Evolutionary conservation across 2,888 invertebrate species (phyloP).

Genomic region (Atherix ibis): DNA sequence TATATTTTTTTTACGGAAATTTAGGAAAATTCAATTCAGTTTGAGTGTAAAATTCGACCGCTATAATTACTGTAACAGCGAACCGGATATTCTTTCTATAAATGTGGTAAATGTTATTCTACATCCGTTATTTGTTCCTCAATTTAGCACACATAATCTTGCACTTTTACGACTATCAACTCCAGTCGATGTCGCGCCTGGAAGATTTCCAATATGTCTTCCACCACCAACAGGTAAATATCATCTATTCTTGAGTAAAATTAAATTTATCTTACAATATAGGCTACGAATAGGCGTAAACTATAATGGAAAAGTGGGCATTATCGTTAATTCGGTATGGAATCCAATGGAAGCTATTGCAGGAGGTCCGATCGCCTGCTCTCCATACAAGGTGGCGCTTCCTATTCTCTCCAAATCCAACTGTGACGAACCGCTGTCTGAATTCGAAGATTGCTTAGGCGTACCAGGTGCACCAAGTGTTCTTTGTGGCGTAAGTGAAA

Average conservation of each 20-base stretch:
- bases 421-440: background rate
- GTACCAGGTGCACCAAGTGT: background rate
- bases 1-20: background rate
- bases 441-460: constrained; percentile 1
- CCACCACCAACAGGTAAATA: constrained; percentile 35
- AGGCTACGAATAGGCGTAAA: constrained; percentile 3
- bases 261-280: background rate
- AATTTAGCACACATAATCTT: constrained; percentile 36
- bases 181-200: constrained; percentile 35
- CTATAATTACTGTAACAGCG: background rate
- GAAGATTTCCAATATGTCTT: constrained; percentile 41
- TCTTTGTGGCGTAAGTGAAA: constrained; percentile 33
- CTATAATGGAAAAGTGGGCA: constrained; percentile 7
- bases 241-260: too few species aligned
- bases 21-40: background rate
- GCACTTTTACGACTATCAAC: constrained; percentile 38
- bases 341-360: background rate
- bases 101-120: constrained; percentile 35
- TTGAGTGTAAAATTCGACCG: background rate
- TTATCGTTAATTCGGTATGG: constrained; percentile 2
- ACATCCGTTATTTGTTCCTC: constrained; percentile 37
- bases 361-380: constrained; percentile 1
- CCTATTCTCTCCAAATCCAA: background rate
- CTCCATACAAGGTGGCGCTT: background rate
- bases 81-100: constrained; percentile 9